Conservation (phyloP, 1,140 invertebrate species). For the Rhagoletis pomonella region DNA sequence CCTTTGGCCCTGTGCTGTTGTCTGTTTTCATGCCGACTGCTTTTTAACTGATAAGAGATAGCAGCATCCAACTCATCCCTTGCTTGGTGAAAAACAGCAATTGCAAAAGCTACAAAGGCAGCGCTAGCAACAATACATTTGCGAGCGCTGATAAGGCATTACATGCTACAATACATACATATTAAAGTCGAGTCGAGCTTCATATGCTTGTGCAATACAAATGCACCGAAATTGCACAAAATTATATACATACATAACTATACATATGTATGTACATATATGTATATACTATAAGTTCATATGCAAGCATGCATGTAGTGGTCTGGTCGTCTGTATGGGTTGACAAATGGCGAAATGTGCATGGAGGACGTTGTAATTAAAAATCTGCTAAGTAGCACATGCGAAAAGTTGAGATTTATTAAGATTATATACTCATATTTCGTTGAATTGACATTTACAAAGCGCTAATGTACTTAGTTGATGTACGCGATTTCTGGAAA, state of each 20-base stretch:
- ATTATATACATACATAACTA: neutral
- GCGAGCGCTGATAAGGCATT: slow-evolving; percentile 18
- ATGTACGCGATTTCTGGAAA: too few species aligned
- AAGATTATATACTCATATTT: too few species aligned
- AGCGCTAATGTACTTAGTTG: too few species aligned
- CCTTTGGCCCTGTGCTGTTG: slow-evolving; percentile 11
- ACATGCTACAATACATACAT: neutral
- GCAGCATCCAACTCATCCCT: neutral
- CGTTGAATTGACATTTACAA: too few species aligned
- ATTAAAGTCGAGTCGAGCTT: neutral
- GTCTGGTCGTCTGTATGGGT: neutral
- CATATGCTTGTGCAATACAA: neutral
- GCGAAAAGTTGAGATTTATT: too few species aligned
- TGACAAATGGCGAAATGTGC: slow-evolving; percentile 8
- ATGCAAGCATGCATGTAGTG: too few species aligned
- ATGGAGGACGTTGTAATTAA: neutral
- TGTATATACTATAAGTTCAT: too few species aligned
- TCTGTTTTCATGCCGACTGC: slow-evolving; percentile 18
- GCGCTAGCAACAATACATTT: neutral
- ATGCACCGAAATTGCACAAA: neutral
- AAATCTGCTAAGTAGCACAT: neutral
- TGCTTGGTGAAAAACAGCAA: neutral
- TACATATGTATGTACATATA: too few species aligned
- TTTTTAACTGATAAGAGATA: slow-evolving; percentile 25
- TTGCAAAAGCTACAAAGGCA: neutral